These are phyloP conservation scores for Origma solitaria DNA, from an alignment of 2,113 vertebrate species.

Conservation along the genomic window DNA sequence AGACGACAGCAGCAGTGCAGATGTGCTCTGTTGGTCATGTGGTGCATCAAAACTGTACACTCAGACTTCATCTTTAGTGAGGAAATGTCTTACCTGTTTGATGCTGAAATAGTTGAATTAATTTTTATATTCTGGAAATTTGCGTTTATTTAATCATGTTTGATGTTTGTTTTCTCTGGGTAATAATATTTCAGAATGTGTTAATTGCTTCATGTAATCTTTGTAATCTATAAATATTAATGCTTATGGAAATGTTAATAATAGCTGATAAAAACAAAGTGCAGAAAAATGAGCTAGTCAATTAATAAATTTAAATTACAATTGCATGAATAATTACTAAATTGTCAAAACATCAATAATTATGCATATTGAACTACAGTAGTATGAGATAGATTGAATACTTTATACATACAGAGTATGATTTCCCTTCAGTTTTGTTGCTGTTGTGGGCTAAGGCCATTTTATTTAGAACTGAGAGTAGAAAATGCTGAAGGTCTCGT, in stretches of 20 bases:
- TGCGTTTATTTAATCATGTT: not conserved
- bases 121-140: not conserved
- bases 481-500: not conserved
- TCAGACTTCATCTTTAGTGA: not conserved
- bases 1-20: not conserved
- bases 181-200: not conserved
- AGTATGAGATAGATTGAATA: not conserved
- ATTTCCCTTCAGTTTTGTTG: not conserved
- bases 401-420: not conserved
- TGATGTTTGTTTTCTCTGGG: not conserved
- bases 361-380: not conserved
- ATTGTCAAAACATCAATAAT: conserved; percentile 35
- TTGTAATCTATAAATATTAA: conserved; percentile 42
- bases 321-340: not conserved
- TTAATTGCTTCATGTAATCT: conserved; percentile 48
- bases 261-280: not conserved
- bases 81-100: not conserved
- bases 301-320: conserved; percentile 29
- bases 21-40: not conserved
- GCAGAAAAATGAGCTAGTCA: conserved; percentile 11
- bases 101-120: not conserved
- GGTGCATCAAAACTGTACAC: not conserved
- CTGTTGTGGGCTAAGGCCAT: not conserved
- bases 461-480: not conserved
- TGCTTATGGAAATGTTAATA: not conserved